These are phyloP conservation scores for Melitaea cinxia DNA, from an alignment of 1,140 invertebrate species.

Conservation along the genomic window DNA sequence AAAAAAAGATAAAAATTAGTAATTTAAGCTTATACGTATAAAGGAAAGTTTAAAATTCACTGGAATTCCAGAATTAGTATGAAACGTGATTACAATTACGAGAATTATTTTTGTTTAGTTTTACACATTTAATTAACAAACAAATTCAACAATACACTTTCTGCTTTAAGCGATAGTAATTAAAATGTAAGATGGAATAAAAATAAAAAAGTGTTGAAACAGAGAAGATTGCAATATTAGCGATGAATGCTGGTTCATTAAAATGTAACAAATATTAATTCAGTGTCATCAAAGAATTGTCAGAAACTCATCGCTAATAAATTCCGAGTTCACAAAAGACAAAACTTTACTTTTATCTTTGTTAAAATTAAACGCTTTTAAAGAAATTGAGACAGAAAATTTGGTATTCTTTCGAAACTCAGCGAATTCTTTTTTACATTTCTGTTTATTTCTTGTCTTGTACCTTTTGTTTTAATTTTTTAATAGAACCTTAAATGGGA, in stretches of 20 bases:
- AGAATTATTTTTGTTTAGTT: too few relatives aligned
- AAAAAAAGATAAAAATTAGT: too few relatives aligned
- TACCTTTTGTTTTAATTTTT: slow-evolving; percentile 8
- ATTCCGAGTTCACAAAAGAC: slow-evolving; percentile 41
- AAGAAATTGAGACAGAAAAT: slow-evolving; percentile 49
- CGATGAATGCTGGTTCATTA: slow-evolving; percentile 34
- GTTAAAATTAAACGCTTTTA: slow-evolving; percentile 53
- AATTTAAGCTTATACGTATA: too few relatives aligned
- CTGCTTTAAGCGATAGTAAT: not conserved
- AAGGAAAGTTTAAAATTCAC: too few relatives aligned
- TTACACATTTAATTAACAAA: too few relatives aligned
- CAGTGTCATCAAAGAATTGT: slow-evolving; percentile 39
- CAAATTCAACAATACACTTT: not conserved
- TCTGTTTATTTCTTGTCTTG: slow-evolving; percentile 25
- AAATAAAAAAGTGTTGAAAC: not conserved
- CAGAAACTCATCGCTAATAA: slow-evolving; percentile 46
- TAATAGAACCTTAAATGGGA: too few relatives aligned
- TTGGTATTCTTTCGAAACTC: slow-evolving; percentile 48
- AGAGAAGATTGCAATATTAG: slow-evolving; percentile 14
- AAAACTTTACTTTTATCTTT: slow-evolving; percentile 46
- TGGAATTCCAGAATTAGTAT: too few relatives aligned
- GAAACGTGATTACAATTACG: too few relatives aligned
- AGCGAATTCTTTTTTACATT: slow-evolving; percentile 29
- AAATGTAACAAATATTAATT: slow-evolving; percentile 30
- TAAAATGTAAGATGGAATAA: not conserved